Evolutionary conservation across 1,140 invertebrate species (phyloP).

Genomic region (Drosophila parabipectinata): DNA sequence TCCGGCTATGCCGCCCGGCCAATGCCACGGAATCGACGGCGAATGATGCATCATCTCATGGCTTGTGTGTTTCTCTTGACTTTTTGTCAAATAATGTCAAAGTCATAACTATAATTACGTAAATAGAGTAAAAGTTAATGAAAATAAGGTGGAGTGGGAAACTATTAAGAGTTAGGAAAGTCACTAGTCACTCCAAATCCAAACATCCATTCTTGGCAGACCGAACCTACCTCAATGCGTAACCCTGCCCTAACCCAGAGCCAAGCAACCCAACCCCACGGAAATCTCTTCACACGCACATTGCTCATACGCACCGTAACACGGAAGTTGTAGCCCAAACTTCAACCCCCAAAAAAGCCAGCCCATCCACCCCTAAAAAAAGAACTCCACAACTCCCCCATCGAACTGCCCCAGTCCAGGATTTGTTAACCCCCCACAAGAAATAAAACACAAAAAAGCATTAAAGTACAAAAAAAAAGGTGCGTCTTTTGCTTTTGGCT

Average conservation of each 20-base stretch:
- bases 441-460: neutral
- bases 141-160: no score
- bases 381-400: constrained; percentile 24
- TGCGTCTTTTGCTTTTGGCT: constrained; percentile 57
- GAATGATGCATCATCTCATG: constrained; percentile 51
- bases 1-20: constrained; percentile 17
- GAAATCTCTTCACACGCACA: constrained; percentile 46
- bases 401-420: constrained; percentile 49
- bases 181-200: neutral
- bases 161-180: no score
- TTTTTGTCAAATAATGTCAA: constrained; percentile 33
- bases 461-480: constrained; percentile 13
- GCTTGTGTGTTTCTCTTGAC: constrained; percentile 29
- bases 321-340: constrained; percentile 17
- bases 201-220: constrained; percentile 5
- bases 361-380: constrained; percentile 26
- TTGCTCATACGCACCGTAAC: constrained; percentile 59
- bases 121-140: neutral
- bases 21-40: constrained; percentile 14
- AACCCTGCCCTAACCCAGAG: constrained; percentile 44
- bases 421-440: constrained; percentile 50
- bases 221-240: constrained; percentile 75
- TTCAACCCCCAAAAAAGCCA: constrained; percentile 28
- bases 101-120: neutral
- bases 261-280: constrained; percentile 3